phyloP scores from a whole-genome alignment of 2,888 invertebrate genomes.

The Escarpia spicata region DNA sequence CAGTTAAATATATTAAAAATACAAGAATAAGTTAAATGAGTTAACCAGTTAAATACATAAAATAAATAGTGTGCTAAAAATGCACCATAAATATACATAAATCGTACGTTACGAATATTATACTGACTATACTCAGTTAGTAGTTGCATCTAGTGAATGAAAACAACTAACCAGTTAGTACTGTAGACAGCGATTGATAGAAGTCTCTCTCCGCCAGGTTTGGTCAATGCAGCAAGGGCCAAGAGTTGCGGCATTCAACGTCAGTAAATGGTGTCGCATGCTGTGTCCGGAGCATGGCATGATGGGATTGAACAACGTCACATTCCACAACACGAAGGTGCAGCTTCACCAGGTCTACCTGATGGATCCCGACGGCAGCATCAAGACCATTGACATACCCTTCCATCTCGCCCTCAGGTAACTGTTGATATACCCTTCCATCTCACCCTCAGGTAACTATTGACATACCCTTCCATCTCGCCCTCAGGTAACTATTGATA shows the following conservation, averaged over 20 bases:
- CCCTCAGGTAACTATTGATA: too few relatives aligned
- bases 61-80: too few relatives aligned
- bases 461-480: too few relatives aligned
- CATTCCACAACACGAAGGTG: constrained; percentile 44
- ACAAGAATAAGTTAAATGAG: too few relatives aligned
- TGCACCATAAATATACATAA: too few relatives aligned
- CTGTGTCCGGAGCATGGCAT: constrained; percentile 84
- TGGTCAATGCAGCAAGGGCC: constrained; percentile 91
- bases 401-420: constrained; percentile 83
- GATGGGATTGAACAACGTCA: constrained; percentile 76
- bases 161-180: neutral
- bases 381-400: constrained; percentile 86
- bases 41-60: too few relatives aligned
- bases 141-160: neutral
- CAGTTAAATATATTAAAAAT: too few relatives aligned
- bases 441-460: too few relatives aligned
- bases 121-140: too few relatives aligned
- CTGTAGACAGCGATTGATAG: neutral
- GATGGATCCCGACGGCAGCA: constrained; percentile 82
- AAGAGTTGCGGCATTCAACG: constrained; percentile 89
- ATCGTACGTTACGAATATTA: too few relatives aligned
- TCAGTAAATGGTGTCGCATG: constrained; percentile 78
- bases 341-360: constrained; percentile 74
- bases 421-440: neutral
- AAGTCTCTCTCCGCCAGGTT: constrained; percentile 65